phyloP scores from a whole-genome alignment of 2,888 invertebrate species.

The Tenodera sinensis region DNA sequence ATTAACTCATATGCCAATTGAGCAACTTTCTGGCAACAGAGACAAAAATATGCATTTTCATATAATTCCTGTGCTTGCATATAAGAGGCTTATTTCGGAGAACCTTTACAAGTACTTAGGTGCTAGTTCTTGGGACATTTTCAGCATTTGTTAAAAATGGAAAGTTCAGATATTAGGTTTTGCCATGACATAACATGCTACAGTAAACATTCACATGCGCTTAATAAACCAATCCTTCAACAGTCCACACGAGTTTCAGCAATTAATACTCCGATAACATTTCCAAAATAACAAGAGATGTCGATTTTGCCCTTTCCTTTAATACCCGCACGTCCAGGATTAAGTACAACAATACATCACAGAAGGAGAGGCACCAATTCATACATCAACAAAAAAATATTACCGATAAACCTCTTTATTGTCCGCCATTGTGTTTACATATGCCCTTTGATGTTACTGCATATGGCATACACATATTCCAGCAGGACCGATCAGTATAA shows the following conservation, averaged over 20 bases:
- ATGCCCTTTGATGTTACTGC: conserved; percentile 5
- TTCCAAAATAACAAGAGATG: not conserved
- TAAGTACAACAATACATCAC: conserved; percentile 2
- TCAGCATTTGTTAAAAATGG: not conserved
- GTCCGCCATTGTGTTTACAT: not conserved
- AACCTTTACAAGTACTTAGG: too few relatives aligned
- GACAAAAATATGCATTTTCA: too few relatives aligned
- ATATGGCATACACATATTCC: not conserved
- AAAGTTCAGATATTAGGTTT: not conserved
- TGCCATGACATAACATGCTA: too few relatives aligned
- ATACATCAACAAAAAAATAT: not conserved
- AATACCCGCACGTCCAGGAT: not conserved
- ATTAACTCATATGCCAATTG: too few relatives aligned
- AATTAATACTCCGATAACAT: not conserved
- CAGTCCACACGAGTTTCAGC: not conserved
- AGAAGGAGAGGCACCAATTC: not conserved
- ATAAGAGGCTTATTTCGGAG: too few relatives aligned
- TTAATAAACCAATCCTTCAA: not conserved
- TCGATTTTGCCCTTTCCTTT: not conserved
- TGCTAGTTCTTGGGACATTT: too few relatives aligned
- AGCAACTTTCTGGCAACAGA: too few relatives aligned
- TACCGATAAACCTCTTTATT: conserved; percentile 8
- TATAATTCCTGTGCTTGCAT: too few relatives aligned
- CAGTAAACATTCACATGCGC: not conserved
- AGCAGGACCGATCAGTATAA: conserved; percentile 7